A percentile compares a stretch with the other conserved stretches of the same genome.
These are phyloP conservation scores for Caenorhabditis angaria DNA, from an alignment of 2,888 invertebrate species.

Conservation along the genomic window DNA sequence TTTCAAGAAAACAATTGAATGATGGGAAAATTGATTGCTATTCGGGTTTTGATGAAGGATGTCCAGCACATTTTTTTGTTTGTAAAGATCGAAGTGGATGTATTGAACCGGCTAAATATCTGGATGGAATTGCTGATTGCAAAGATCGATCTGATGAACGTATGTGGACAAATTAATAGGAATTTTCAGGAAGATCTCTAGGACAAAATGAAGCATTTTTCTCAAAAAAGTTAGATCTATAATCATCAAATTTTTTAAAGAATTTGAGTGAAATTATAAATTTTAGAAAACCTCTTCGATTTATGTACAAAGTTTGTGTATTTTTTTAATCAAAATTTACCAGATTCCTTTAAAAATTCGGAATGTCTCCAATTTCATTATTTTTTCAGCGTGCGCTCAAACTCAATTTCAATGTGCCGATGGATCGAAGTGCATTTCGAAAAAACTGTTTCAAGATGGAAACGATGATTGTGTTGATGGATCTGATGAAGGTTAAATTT, in stretches of 20 bases:
- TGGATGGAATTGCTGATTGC: slow-evolving; percentile 65
- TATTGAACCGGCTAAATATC: slow-evolving; percentile 57
- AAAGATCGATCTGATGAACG: slow-evolving; percentile 73
- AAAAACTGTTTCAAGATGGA: slow-evolving; percentile 73
- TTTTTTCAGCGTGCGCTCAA: slow-evolving; percentile 72
- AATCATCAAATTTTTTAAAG: background rate
- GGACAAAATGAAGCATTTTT: background rate
- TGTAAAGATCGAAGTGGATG: slow-evolving; percentile 63
- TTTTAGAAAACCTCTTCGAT: too few relatives aligned
- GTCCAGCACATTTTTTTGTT: slow-evolving; percentile 65
- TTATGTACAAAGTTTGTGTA: too few relatives aligned
- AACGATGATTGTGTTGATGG: slow-evolving; percentile 74
- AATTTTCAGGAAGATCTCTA: slow-evolving; percentile 7
- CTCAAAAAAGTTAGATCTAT: background rate
- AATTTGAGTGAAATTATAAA: too few relatives aligned
- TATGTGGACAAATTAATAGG: too few relatives aligned
- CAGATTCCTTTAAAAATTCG: too few relatives aligned
- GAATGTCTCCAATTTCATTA: background rate
- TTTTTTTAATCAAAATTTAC: too few relatives aligned
- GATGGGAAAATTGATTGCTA: slow-evolving; percentile 67
- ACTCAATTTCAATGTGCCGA: slow-evolving; percentile 73
- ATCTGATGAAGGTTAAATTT: slow-evolving; percentile 73
- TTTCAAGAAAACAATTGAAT: slow-evolving; percentile 54
- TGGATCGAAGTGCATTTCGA: slow-evolving; percentile 71
- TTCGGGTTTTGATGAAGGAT: slow-evolving; percentile 68